Percentiles rank a stretch among this genome's conserved stretches.
Evolutionary conservation across 2,797 vertebrate species (phyloP).

Genomic region (Gouania willdenowi): DNA sequence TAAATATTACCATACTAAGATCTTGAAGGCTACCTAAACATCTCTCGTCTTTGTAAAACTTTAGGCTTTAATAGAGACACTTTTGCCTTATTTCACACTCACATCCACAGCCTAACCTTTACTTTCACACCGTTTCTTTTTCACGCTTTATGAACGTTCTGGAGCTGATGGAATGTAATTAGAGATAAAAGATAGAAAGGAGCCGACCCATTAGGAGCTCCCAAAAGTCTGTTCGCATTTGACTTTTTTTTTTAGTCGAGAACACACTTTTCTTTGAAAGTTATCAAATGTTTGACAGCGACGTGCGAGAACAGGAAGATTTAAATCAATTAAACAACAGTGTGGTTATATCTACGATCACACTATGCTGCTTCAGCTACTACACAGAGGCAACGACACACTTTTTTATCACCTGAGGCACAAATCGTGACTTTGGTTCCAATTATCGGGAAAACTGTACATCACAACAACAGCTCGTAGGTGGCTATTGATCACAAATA

Average conservation of each 20-base stretch:
- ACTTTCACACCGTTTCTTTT: slow-evolving; percentile 26
- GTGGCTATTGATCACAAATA: too few species aligned
- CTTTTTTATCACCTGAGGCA: not conserved
- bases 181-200: slow-evolving; percentile 32
- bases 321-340: slow-evolving; percentile 44
- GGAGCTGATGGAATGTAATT: slow-evolving; percentile 16
- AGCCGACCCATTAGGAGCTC: not conserved
- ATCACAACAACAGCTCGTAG: too few species aligned
- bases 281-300: slow-evolving; percentile 36
- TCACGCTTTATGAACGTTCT: slow-evolving; percentile 27
- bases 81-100: too few species aligned
- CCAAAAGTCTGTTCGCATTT: slow-evolving; percentile 7
- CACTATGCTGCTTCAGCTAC: slow-evolving; percentile 18
- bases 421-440: too few species aligned
- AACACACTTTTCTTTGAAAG: slow-evolving; percentile 1
- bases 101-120: slow-evolving; percentile 26
- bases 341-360: slow-evolving; percentile 39
- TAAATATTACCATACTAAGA: too few species aligned
- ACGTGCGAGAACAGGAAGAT: slow-evolving; percentile 29
- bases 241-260: slow-evolving; percentile 7
- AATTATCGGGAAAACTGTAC: too few species aligned
- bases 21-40: too few species aligned
- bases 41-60: too few species aligned
- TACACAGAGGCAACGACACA: not conserved
- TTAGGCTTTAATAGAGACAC: too few species aligned